phyloP scores from a whole-genome alignment of 1,140 invertebrate species.

The Drosophila hydei region DNA sequence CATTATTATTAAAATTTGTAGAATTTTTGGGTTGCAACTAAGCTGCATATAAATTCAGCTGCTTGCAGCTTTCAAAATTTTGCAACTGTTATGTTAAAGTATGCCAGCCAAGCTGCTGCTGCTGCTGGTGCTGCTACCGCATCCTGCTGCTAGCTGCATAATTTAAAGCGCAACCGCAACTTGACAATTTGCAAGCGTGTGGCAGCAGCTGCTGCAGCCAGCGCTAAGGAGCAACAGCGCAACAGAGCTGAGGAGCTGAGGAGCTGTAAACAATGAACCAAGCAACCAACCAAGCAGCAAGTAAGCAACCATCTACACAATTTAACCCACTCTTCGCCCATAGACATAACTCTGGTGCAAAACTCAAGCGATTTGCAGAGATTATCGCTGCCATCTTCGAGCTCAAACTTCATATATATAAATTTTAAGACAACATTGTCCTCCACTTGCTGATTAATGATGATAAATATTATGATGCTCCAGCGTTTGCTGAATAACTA shows the following conservation, averaged over 20 bases:
- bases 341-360: slow-evolving; percentile 57
- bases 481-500: slow-evolving; percentile 1
- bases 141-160: slow-evolving; percentile 53
- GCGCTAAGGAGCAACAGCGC: slow-evolving; percentile 1
- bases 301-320: slow-evolving; percentile 1
- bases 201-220: slow-evolving; percentile 46
- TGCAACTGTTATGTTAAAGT: slow-evolving; percentile 64
- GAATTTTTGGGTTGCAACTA: slow-evolving; percentile 81
- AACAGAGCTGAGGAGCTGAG: neutral
- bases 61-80: slow-evolving; percentile 56
- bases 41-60: slow-evolving; percentile 81
- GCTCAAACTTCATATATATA: slow-evolving; percentile 19
- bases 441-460: slow-evolving; percentile 16
- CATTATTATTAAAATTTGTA: slow-evolving; percentile 81
- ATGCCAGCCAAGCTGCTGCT: slow-evolving; percentile 36
- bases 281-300: slow-evolving; percentile 15
- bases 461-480: slow-evolving; percentile 14
- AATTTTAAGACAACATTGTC: slow-evolving; percentile 20
- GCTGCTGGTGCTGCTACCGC: slow-evolving; percentile 16
- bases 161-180: slow-evolving; percentile 80
- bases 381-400: slow-evolving; percentile 39
- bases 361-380: slow-evolving; percentile 54
- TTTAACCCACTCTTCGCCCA: slow-evolving; percentile 52
- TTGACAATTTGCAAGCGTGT: slow-evolving; percentile 73
- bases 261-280: slow-evolving; percentile 38